These are phyloP conservation scores for Aphrophora alni DNA, from an alignment of 2,888 invertebrate species.

Conservation along the genomic window DNA sequence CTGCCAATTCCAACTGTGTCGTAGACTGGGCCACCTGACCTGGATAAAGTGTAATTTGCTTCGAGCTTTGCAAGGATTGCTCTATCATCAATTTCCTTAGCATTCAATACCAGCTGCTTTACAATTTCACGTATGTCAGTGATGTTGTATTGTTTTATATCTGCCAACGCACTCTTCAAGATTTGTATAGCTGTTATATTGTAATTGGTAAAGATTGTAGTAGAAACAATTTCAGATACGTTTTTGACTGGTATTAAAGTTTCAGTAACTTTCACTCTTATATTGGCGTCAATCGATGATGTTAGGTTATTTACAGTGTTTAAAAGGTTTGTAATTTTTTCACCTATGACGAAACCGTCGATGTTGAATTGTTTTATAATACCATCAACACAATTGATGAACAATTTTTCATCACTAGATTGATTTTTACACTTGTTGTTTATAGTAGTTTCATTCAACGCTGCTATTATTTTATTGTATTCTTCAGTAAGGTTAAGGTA, in stretches of 20 bases:
- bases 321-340: neutral
- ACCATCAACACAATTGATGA: neutral
- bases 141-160: neutral
- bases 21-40: neutral
- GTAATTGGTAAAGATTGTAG: neutral
- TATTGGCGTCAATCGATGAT: neutral
- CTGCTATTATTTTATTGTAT: neutral
- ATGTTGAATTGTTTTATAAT: neutral
- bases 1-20: neutral
- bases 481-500: neutral
- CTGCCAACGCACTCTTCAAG: neutral
- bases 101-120: neutral
- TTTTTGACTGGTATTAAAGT: neutral
- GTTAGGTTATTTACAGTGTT: neutral
- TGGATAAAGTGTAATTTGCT: neutral
- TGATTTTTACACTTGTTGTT: neutral
- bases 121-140: neutral
- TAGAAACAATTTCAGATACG: neutral
- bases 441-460: neutral
- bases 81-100: neutral
- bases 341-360: neutral
- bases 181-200: neutral
- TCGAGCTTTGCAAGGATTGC: neutral
- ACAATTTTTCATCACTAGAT: neutral
- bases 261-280: neutral